A percentile compares a stretch with the other conserved stretches of the same genome.
phyloP scores from a whole-genome alignment of 2,888 invertebrate genomes.

The Mimumesa dahlbomi region DNA sequence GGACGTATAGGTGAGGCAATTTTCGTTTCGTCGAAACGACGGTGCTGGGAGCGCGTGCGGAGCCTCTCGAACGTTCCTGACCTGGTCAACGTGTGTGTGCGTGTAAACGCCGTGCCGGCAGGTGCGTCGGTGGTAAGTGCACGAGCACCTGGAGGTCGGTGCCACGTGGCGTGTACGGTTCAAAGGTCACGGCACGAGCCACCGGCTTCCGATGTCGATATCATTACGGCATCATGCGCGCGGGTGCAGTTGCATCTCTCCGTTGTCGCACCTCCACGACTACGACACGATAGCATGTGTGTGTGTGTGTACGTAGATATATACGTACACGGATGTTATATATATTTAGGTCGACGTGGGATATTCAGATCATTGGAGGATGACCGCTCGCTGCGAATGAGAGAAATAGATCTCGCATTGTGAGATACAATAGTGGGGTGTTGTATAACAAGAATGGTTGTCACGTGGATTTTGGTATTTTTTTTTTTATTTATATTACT shows the following conservation, averaged over 20 bases:
- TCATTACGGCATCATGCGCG: slow-evolving; percentile 28
- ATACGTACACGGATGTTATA: no score
- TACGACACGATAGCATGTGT: no score
- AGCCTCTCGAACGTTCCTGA: no score
- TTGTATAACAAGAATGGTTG: no score
- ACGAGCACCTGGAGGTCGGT: slow-evolving; percentile 43
- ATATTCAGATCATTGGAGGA: no score
- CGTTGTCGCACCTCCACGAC: no score
- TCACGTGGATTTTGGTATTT: no score
- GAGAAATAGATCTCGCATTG: background rate
- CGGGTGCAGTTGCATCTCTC: slow-evolving; percentile 17
- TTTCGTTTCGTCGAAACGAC: background rate
- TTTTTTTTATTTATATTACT: no score
- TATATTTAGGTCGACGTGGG: no score
- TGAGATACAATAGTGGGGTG: no score
- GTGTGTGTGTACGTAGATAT: no score
- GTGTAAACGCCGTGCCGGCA: slow-evolving; percentile 20
- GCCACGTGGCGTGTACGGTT: slow-evolving; percentile 53
- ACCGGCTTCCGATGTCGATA: slow-evolving; percentile 33
- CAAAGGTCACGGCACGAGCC: slow-evolving; percentile 57
- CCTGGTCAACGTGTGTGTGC: slow-evolving; percentile 40
- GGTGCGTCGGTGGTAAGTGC: slow-evolving; percentile 37
- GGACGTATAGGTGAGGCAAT: no score
- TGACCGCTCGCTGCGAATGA: background rate
- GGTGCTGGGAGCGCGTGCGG: background rate